Evolutionary conservation across 2,888 invertebrate genomes (phyloP).

Genomic region (Zonitis immaculata): DNA sequence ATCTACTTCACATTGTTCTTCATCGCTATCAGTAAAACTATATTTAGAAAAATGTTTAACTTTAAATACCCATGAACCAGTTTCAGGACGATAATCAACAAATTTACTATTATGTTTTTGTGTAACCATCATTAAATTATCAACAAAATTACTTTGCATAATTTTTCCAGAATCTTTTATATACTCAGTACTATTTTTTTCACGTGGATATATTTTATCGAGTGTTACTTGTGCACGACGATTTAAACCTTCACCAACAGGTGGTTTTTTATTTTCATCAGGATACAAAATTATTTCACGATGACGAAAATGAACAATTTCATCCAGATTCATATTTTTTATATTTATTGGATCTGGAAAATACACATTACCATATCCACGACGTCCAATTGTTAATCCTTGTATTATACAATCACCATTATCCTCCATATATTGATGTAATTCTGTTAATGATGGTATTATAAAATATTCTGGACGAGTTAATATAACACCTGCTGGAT

Average conservation of each 20-base stretch:
- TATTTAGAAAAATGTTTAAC: constrained; percentile 95
- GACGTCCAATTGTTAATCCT: constrained; percentile 82
- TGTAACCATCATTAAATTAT: constrained; percentile 76
- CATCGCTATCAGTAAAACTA: constrained; percentile 79
- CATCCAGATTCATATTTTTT: constrained; percentile 79
- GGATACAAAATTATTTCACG: constrained; percentile 96
- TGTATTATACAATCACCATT: constrained; percentile 80
- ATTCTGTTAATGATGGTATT: constrained; percentile 76
- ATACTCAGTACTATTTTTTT: constrained; percentile 72
- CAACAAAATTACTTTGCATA: constrained; percentile 77
- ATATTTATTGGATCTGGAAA: constrained; percentile 83
- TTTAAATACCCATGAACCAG: constrained; percentile 96
- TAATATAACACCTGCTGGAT: constrained; percentile 73
- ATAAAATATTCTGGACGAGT: constrained; percentile 86
- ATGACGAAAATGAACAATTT: constrained; percentile 84
- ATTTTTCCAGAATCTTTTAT: constrained; percentile 78
- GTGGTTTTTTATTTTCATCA: constrained; percentile 82
- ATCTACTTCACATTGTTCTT: constrained; percentile 51
- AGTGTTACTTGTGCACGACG: constrained; percentile 86
- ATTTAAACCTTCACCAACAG: constrained; percentile 80
- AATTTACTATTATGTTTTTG: constrained; percentile 86
- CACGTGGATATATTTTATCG: constrained; percentile 91
- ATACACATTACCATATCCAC: constrained; percentile 85
- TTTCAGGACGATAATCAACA: constrained; percentile 90
- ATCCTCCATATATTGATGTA: constrained; percentile 65